These are phyloP conservation scores for Progne subis DNA, from an alignment of 2,113 vertebrate species.

Conservation along the genomic window DNA sequence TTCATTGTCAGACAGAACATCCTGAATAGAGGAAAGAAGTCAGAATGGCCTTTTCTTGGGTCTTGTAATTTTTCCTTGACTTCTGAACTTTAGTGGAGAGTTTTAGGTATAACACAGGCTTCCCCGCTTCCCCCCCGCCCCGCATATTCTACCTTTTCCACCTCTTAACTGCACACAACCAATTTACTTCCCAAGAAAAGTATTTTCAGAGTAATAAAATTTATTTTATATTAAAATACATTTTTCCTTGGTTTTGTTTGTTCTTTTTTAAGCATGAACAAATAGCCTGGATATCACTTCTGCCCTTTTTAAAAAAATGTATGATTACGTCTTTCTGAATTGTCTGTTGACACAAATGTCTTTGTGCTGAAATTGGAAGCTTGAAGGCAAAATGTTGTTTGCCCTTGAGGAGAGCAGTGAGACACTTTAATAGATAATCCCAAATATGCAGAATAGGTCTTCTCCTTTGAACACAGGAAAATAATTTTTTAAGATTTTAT, in stretches of 20 bases:
- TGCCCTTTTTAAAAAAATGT: background rate
- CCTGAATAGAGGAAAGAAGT: background rate
- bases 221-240: background rate
- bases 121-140: no score
- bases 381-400: background rate
- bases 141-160: background rate
- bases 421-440: background rate
- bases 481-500: background rate
- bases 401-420: background rate
- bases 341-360: background rate
- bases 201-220: background rate
- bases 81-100: background rate
- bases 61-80: background rate
- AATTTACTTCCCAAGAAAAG: background rate
- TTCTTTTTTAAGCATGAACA: background rate
- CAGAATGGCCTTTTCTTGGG: background rate
- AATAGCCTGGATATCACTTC: background rate
- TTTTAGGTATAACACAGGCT: background rate
- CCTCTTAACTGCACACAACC: rapidly evolving
- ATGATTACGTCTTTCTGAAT: background rate
- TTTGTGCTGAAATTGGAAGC: background rate
- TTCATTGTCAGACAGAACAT: rapidly evolving
- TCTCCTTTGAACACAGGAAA: background rate
- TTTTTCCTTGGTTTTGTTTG: background rate
- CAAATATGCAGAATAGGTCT: background rate